Evolutionary conservation across 2,888 invertebrate species (phyloP).

Genomic region (Hetaerina titia): DNA sequence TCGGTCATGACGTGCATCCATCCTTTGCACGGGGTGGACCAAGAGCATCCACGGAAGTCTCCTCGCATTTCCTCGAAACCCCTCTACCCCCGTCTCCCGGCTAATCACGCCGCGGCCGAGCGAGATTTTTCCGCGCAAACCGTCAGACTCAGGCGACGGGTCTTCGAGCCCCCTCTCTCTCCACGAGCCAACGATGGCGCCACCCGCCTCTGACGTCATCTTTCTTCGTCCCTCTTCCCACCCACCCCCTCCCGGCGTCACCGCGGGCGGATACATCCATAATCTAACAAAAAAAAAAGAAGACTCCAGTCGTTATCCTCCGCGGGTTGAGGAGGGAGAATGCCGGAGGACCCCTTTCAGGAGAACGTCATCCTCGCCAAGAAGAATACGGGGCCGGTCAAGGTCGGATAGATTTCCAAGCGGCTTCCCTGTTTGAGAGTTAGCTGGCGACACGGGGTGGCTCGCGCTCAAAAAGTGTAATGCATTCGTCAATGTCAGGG

Average conservation of each 20-base stretch:
- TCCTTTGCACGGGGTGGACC: no score
- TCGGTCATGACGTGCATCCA: no score
- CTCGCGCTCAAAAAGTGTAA: no score
- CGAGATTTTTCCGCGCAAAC: no score
- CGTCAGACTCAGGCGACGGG: no score
- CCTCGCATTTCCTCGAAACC: no score
- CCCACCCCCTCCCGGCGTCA: not conserved
- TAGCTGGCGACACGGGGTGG: no score
- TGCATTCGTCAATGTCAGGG: no score
- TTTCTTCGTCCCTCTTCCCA: not conserved
- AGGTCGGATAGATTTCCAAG: not conserved
- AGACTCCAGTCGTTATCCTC: not conserved
- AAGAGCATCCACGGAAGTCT: no score
- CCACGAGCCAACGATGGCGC: slow-evolving; percentile 18
- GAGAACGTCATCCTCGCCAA: not conserved
- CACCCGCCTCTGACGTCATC: slow-evolving; percentile 12
- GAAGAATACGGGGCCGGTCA: not conserved
- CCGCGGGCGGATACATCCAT: slow-evolving; percentile 14
- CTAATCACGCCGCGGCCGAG: no score
- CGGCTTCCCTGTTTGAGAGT: not conserved
- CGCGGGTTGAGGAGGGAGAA: not conserved
- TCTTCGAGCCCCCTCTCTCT: no score
- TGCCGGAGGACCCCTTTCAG: not conserved
- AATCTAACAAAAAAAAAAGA: not conserved
- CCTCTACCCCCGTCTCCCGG: no score